These are phyloP conservation scores for Bombus terrestris DNA, from an alignment of 1,140 invertebrate species.

Conservation along the genomic window DNA sequence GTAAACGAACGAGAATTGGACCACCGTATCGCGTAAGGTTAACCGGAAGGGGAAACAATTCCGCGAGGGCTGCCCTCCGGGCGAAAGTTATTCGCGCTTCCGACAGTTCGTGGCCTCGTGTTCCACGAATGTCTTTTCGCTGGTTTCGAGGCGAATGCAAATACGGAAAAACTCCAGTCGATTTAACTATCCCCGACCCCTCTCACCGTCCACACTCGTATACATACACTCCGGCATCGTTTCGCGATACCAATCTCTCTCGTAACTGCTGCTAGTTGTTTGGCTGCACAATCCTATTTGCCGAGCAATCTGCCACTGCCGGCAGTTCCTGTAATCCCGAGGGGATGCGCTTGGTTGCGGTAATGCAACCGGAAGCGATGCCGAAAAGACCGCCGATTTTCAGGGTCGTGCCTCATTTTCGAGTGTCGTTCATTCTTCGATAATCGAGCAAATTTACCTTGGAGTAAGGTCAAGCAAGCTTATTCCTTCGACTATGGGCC, in stretches of 20 bases:
- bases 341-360: slow-evolving; percentile 50
- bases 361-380: slow-evolving; percentile 54
- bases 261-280: slow-evolving; percentile 68
- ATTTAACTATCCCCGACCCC: background rate
- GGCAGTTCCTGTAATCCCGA: slow-evolving; percentile 64
- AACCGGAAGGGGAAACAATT: slow-evolving; percentile 34
- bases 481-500: background rate
- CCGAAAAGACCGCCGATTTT: slow-evolving; percentile 61
- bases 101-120: slow-evolving; percentile 1
- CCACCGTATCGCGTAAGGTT: slow-evolving; percentile 22
- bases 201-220: background rate
- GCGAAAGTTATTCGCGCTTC: slow-evolving; percentile 37
- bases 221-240: slow-evolving; percentile 48
- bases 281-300: slow-evolving; percentile 74
- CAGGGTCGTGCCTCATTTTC: slow-evolving; percentile 55
- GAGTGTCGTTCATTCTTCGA: background rate
- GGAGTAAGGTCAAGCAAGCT: no score
- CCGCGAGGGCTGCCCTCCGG: background rate
- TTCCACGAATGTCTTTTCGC: background rate
- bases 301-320: slow-evolving; percentile 68
- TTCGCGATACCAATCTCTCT: slow-evolving; percentile 59
- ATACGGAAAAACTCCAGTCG: slow-evolving; percentile 54
- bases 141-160: slow-evolving; percentile 39
- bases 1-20: slow-evolving; percentile 26
- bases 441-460: background rate